Conservation (phyloP, 2,888 invertebrate species). For the Cactoblastis cactorum region DNA sequence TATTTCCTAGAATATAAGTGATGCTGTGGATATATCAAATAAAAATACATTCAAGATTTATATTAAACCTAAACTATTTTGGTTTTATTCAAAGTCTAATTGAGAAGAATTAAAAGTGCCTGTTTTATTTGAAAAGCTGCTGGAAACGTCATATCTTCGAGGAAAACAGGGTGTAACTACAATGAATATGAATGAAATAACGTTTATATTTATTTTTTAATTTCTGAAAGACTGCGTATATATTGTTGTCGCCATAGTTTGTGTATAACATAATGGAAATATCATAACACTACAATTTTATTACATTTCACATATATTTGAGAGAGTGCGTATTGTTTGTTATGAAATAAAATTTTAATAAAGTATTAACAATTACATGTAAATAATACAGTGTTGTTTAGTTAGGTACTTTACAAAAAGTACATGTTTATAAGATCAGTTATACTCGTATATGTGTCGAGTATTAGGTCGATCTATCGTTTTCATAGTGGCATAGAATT, state of each 20-base stretch:
- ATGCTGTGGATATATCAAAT: slow-evolving; percentile 5
- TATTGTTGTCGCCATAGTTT: background rate
- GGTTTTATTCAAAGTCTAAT: background rate
- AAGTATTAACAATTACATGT: background rate
- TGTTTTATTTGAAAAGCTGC: slow-evolving; percentile 34
- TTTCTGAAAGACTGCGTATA: slow-evolving; percentile 4
- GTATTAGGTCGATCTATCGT: background rate
- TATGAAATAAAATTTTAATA: slow-evolving; percentile 1
- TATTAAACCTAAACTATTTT: background rate
- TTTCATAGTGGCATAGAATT: background rate
- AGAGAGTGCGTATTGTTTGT: slow-evolving; percentile 1
- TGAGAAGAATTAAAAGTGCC: slow-evolving; percentile 29
- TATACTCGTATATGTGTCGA: slow-evolving; percentile 12
- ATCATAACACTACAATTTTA: background rate
- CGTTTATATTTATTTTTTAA: background rate
- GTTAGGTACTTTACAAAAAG: background rate
- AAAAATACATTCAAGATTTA: background rate
- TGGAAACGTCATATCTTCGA: slow-evolving; percentile 51
- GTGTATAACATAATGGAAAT: background rate
- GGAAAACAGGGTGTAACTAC: slow-evolving; percentile 54
- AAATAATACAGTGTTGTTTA: slow-evolving; percentile 3
- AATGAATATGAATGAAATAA: slow-evolving; percentile 11
- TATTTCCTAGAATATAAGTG: slow-evolving; percentile 20
- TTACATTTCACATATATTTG: background rate
- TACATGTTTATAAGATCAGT: background rate